phyloP scores from a whole-genome alignment of 2,888 invertebrate genomes.

The Asteroscopus sphinx region DNA sequence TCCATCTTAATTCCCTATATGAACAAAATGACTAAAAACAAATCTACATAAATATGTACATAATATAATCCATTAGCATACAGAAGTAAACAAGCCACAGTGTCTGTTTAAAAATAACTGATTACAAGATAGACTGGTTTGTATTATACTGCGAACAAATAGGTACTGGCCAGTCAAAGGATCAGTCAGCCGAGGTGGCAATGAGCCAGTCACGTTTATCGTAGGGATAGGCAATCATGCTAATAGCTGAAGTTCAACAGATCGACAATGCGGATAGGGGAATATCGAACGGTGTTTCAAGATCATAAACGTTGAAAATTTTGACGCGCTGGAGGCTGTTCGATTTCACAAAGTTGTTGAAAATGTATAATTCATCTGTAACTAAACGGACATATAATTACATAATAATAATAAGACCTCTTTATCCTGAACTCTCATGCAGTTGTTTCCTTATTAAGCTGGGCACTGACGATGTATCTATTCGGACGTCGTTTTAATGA shows the following conservation, averaged over 20 bases:
- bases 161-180: constrained; percentile 13
- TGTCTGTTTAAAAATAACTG: constrained; percentile 37
- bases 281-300: neutral
- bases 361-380: too few relatives aligned
- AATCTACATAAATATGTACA: constrained; percentile 15
- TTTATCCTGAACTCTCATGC: too few relatives aligned
- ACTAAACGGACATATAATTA: too few relatives aligned
- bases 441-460: too few relatives aligned
- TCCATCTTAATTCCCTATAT: too few relatives aligned
- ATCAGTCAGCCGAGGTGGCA: constrained; percentile 35
- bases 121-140: constrained; percentile 39
- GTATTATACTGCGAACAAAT: constrained; percentile 36
- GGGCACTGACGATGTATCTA: too few relatives aligned
- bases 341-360: too few relatives aligned
- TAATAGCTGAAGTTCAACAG: constrained; percentile 12
- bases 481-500: too few relatives aligned
- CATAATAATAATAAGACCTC: too few relatives aligned
- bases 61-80: constrained; percentile 37
- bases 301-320: neutral
- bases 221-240: constrained; percentile 23
- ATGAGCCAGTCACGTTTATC: constrained; percentile 44
- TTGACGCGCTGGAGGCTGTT: neutral
- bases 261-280: constrained; percentile 5
- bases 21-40: too few relatives aligned
- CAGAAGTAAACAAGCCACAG: constrained; percentile 31